A percentile compares a stretch with the other conserved stretches of the same genome.
These are phyloP conservation scores for Sceliomorpha sp. DNA, from an alignment of 2,888 invertebrate species.

Conservation along the genomic window DNA sequence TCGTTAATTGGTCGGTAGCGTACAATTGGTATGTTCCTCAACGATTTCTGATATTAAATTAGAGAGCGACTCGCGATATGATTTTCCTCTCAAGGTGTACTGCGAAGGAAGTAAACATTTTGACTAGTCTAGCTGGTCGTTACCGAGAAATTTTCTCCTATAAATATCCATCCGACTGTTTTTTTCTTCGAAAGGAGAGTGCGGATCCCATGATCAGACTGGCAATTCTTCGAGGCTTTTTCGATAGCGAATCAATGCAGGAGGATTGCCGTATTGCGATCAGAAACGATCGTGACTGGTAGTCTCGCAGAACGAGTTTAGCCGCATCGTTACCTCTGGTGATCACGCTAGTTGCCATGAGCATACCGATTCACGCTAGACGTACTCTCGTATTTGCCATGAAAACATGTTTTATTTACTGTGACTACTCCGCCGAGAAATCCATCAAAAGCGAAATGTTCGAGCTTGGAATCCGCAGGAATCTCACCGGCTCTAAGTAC, in stretches of 20 bases:
- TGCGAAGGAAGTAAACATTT: no score
- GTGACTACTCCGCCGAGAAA: conserved; percentile 15
- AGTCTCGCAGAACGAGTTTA: conserved; percentile 44
- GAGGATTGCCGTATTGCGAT: conserved; percentile 36
- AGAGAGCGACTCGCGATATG: no score
- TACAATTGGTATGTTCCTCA: no score
- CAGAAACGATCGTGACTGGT: conserved; percentile 53
- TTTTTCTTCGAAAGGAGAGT: neutral
- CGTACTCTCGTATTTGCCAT: conserved; percentile 32
- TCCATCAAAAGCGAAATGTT: conserved; percentile 16
- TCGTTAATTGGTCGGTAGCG: no score
- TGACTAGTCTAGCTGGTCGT: neutral
- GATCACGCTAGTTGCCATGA: conserved; percentile 53
- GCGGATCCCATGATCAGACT: conserved; percentile 5
- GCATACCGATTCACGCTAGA: conserved; percentile 31
- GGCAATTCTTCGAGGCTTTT: neutral
- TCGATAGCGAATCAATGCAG: conserved; percentile 30
- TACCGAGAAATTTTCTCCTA: neutral
- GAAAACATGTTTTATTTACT: conserved; percentile 29
- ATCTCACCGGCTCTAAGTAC: conserved; percentile 17
- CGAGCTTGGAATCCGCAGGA: neutral
- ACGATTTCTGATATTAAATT: no score
- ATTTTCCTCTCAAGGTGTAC: no score
- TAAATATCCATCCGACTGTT: conserved; percentile 7
- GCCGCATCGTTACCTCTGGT: conserved; percentile 55